phyloP scores from a whole-genome alignment of 2,797 vertebrate species.

The Parotocinclus haroldoi region DNA sequence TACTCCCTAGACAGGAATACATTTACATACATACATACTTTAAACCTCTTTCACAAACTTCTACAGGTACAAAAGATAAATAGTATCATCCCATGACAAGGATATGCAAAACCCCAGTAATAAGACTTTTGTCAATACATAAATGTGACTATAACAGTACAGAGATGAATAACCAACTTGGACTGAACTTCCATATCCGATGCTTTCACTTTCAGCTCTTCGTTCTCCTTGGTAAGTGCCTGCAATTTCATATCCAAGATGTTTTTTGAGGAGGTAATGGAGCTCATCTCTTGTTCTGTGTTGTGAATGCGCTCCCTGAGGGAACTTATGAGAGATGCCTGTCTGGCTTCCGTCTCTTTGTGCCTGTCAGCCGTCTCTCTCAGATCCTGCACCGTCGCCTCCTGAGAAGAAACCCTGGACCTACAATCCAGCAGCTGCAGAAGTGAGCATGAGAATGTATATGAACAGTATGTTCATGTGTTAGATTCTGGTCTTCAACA shows the following conservation, averaged over 20 bases:
- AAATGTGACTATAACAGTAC: neutral
- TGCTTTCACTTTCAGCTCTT: conserved; percentile 62
- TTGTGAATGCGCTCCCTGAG: conserved; percentile 67
- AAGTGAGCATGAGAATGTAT: neutral
- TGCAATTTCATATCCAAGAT: conserved; percentile 63
- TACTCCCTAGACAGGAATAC: conserved; percentile 51
- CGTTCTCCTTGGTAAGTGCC: conserved; percentile 60
- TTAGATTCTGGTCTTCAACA: neutral
- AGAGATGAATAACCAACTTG: conserved; percentile 52
- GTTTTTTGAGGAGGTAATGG: conserved; percentile 57
- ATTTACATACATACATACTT: too few species aligned
- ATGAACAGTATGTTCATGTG: neutral
- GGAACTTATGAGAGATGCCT: conserved; percentile 67
- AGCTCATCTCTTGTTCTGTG: conserved; percentile 63
- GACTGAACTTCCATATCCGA: conserved; percentile 58
- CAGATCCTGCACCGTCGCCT: conserved; percentile 67
- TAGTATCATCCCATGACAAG: too few species aligned
- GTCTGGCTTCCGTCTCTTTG: conserved; percentile 73
- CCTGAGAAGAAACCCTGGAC: conserved; percentile 65
- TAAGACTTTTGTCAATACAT: too few species aligned
- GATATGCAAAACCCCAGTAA: too few species aligned
- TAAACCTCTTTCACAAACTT: too few species aligned
- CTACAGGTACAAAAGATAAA: too few species aligned
- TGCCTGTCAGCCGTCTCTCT: conserved; percentile 65
- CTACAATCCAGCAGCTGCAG: conserved; percentile 66